Evolutionary conservation across 2,888 invertebrate species (phyloP).

Genomic region (Platypus cylindrus): DNA sequence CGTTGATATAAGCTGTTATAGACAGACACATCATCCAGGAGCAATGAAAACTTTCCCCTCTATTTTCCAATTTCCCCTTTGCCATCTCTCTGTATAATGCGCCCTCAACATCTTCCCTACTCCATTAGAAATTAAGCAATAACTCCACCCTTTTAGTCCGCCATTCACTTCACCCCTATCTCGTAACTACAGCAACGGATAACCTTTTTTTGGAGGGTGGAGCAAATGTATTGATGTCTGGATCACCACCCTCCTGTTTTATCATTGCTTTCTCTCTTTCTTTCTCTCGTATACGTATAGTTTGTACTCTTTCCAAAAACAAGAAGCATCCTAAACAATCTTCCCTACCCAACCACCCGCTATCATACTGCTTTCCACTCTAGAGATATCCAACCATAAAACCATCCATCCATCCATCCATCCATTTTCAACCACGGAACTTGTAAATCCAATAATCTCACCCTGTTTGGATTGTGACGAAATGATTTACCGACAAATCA

Average conservation of each 20-base stretch:
- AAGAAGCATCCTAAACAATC: no score
- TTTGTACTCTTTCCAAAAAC: no score
- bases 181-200: conserved; percentile 28
- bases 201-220: conserved; percentile 30
- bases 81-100: conserved; percentile 3
- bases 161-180: conserved; percentile 26
- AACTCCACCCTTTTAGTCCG: conserved; percentile 25
- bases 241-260: no score
- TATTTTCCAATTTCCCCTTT: conserved; percentile 7
- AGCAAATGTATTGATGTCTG: conserved; percentile 26
- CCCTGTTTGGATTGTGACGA: conserved; percentile 33
- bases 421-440: conserved; percentile 12
- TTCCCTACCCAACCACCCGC: conserved; percentile 9
- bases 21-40: no score
- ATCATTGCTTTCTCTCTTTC: no score
- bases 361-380: conserved; percentile 11
- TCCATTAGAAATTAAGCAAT: conserved; percentile 4
- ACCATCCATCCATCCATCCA: background rate
- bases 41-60: conserved; percentile 11
- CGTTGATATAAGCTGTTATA: conserved; percentile 14
- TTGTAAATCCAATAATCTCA: conserved; percentile 33
- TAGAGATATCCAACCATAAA: no score
- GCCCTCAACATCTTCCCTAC: conserved; percentile 6
- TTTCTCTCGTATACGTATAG: no score
- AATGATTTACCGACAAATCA: conserved; percentile 32